Base-by-base conservation (phyloP, 2,888 invertebrate species). In the Calliphora vomitoria region DNA sequence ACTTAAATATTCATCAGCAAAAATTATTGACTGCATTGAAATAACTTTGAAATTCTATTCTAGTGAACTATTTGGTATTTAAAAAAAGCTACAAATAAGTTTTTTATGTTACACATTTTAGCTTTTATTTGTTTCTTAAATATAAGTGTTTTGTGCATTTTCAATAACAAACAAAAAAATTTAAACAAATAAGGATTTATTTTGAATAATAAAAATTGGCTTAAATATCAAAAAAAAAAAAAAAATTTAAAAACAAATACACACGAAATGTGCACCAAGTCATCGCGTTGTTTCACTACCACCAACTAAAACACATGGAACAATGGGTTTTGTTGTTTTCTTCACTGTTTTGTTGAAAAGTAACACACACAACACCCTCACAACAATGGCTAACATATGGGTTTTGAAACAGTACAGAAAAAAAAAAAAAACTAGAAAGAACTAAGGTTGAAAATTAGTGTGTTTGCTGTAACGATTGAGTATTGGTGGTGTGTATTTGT, bases 341-440 rank as follows among this genome's bases (percentile, higher is more conserved):
- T 50, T 35, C 35, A 4, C 18, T 55, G 53, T 76, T 18, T 35
- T 18, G 62, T 38, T 18, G 38, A 31, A 15, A 44, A 41, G 3
- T 15, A 31, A 60, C 11, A 31, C 60, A 25, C 1, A 13, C 3
- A 64, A 62, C 53, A 58, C 20, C 50, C 66, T 68, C 66, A 47
- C 13, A 50, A 75, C 58, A 74, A 60, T 58, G 66, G 38, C 20
- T 41, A 64, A 74, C 68, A 75, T 79, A 69, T 85, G 35, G 69
- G 44, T 13, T 64, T 64, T 72, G 0, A 62, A 60, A 5, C 4
- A 6, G 35, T 5, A 35, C 6, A 35, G 15, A 60, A 3, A 66
- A 31, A 72, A 60, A 4, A 74, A 31, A 72, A 78, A n/a, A 25
- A 55, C 11, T 41, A 58, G 55, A 80, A 75, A 31, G 25, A 47